phyloP scores from a whole-genome alignment of 2,888 invertebrate genomes.

The Ernsta delagoae region DNA sequence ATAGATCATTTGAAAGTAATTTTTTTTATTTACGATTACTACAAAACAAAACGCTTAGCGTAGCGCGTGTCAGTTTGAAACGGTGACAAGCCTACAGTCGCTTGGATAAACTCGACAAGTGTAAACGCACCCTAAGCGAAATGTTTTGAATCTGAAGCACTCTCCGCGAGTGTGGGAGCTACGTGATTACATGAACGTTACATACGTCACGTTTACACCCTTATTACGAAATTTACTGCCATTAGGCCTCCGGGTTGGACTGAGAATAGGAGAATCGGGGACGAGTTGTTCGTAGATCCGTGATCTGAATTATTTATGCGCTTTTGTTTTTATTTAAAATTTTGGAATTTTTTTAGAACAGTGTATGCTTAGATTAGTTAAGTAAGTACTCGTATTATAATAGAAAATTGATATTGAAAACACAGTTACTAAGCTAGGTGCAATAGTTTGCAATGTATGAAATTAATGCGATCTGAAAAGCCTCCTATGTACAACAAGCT shows the following conservation, averaged over 20 bases:
- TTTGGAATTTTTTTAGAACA: no score
- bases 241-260: conserved; percentile 33
- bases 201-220: conserved; percentile 50
- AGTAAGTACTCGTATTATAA: no score
- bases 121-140: conserved; percentile 18
- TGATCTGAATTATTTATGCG: conserved; percentile 24
- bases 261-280: conserved; percentile 24
- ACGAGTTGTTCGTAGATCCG: conserved; percentile 22
- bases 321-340: conserved; percentile 4
- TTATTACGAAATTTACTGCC: conserved; percentile 38
- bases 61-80: neutral
- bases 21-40: no score
- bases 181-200: conserved; percentile 50
- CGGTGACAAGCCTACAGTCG: neutral
- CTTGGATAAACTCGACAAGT: neutral
- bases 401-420: neutral
- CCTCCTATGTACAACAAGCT: no score
- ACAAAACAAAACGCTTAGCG: no score
- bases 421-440: neutral
- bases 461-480: neutral
- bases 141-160: conserved; percentile 37
- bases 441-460: neutral
- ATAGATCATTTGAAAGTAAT: no score
- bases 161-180: conserved; percentile 38
- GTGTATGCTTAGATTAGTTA: no score